These are phyloP conservation scores for Protaetia brevitarsis DNA, from an alignment of 1,140 invertebrate species.

Conservation along the genomic window DNA sequence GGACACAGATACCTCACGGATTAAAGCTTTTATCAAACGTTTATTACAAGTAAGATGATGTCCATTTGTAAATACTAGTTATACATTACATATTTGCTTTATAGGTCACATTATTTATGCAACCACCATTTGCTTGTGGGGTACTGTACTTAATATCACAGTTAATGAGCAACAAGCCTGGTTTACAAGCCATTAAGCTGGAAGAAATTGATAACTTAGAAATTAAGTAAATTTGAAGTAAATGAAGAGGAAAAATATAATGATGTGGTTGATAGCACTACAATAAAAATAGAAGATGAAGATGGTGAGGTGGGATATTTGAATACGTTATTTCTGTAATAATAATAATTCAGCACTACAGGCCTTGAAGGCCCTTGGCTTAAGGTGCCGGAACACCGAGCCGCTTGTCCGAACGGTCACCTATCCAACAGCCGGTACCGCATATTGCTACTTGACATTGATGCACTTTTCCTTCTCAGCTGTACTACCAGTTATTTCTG, in stretches of 20 bases:
- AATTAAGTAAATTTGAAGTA: constrained; percentile 34
- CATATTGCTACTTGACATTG: too few species aligned
- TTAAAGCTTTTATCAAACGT: constrained; percentile 86
- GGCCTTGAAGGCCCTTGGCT: too few species aligned
- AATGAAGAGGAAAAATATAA: constrained; percentile 54
- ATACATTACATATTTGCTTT: constrained; percentile 28
- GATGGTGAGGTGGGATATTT: background rate
- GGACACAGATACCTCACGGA: constrained; percentile 68
- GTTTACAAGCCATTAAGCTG: constrained; percentile 36
- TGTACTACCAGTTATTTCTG: too few species aligned
- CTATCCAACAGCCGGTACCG: too few species aligned
- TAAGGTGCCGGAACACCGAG: too few species aligned
- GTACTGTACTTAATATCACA: constrained; percentile 79
- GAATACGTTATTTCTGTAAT: too few species aligned
- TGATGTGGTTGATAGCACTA: constrained; percentile 47
- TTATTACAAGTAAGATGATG: constrained; percentile 68
- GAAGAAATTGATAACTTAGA: constrained; percentile 34
- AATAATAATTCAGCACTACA: too few species aligned
- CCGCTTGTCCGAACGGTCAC: too few species aligned
- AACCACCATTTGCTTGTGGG: constrained; percentile 67
- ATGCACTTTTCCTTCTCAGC: too few species aligned
- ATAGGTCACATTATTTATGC: constrained; percentile 53
- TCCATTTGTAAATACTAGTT: background rate
- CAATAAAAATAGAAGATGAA: constrained; percentile 27
- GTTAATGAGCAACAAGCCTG: constrained; percentile 49